Percentiles rank a stretch among this genome's conserved stretches.
Evolutionary conservation across 2,888 invertebrate species (phyloP).

Genomic region (Tipula helvola): DNA sequence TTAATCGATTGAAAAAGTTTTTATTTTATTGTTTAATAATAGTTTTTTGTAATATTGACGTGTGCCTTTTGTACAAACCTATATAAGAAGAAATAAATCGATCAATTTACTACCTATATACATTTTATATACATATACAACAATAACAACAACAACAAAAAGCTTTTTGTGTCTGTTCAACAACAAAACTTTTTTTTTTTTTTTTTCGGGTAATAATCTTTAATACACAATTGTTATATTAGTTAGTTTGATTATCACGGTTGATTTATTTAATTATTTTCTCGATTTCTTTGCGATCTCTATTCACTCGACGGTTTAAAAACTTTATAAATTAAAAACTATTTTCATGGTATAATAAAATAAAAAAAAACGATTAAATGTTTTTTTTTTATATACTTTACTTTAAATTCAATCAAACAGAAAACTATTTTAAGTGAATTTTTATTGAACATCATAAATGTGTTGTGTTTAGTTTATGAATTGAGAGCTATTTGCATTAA

Average conservation of each 20-base stretch:
- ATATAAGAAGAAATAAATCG: neutral
- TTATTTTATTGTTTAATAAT: neutral
- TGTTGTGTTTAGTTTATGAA: neutral
- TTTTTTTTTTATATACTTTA: neutral
- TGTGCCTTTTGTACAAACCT: slow-evolving; percentile 1
- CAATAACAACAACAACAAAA: neutral
- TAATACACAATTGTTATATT: neutral
- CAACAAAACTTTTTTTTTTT: neutral
- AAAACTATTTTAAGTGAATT: neutral
- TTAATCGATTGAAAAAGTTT: neutral
- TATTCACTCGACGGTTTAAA: neutral
- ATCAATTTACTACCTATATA: neutral
- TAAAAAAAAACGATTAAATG: neutral
- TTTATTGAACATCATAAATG: neutral
- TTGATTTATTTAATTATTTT: neutral
- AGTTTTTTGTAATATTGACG: slow-evolving; percentile 4
- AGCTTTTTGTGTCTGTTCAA: neutral
- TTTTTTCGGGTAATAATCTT: neutral
- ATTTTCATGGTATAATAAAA: neutral
- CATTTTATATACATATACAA: neutral
- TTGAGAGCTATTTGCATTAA: neutral
- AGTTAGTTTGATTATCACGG: neutral
- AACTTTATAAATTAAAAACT: neutral
- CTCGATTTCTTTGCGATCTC: neutral
- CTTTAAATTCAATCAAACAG: neutral